phyloP scores from a whole-genome alignment of 1,140 invertebrate species.

The Neodiprion fabricii region DNA sequence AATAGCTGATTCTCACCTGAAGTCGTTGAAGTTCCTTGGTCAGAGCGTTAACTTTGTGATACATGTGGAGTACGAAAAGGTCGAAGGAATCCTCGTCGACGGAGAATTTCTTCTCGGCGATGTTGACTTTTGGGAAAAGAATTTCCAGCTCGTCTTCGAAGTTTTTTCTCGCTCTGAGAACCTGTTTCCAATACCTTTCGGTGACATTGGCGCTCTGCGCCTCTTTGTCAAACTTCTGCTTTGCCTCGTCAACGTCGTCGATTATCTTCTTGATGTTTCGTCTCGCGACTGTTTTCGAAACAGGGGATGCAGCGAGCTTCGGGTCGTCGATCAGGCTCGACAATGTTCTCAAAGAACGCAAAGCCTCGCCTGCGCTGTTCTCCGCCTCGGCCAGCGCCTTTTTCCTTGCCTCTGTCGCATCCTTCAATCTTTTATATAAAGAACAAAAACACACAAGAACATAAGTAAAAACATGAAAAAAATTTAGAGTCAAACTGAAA shows the following conservation, averaged over 20 bases:
- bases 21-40: conserved; percentile 75
- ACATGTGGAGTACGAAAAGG: conserved; percentile 71
- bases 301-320: conserved; percentile 58
- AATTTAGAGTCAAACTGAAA: neutral
- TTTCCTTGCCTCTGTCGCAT: conserved; percentile 64
- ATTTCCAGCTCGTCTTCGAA: conserved; percentile 77
- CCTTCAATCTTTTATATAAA: conserved; percentile 58
- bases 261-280: conserved; percentile 70
- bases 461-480: conserved; percentile 28
- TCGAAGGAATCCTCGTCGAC: conserved; percentile 71
- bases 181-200: conserved; percentile 74
- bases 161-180: conserved; percentile 71
- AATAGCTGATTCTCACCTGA: conserved; percentile 49
- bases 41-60: conserved; percentile 69
- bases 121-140: conserved; percentile 74
- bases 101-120: conserved; percentile 70
- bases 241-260: conserved; percentile 66
- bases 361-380: conserved; percentile 43
- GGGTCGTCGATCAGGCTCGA: conserved; percentile 57
- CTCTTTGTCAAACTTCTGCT: conserved; percentile 66
- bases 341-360: conserved; percentile 46
- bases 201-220: conserved; percentile 64
- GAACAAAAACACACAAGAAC: conserved; percentile 19
- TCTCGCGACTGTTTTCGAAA: conserved; percentile 58
- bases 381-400: conserved; percentile 62